These are phyloP conservation scores for Melanocharis versteri DNA, from an alignment of 2,113 vertebrate species.

Conservation along the genomic window DNA sequence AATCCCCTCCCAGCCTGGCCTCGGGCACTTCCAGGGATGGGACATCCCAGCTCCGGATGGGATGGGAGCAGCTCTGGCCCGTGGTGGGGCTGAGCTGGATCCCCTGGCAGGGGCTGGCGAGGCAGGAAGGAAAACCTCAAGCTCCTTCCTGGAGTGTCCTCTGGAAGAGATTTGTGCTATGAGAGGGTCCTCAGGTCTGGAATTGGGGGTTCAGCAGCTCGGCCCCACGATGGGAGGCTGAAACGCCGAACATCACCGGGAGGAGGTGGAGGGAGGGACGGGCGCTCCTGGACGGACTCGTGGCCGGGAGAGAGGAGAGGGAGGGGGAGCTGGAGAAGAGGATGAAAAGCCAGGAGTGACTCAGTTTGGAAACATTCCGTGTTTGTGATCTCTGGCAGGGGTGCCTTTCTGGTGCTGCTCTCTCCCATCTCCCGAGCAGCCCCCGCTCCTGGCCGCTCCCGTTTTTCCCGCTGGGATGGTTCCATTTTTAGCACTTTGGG, in stretches of 20 bases:
- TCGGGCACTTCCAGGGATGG: neutral
- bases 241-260: neutral
- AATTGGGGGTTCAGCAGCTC: neutral
- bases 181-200: rapidly evolving
- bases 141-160: neutral
- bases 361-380: neutral
- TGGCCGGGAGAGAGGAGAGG: neutral
- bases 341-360: neutral
- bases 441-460: neutral
- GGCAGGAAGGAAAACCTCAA: neutral
- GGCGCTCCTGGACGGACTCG: neutral
- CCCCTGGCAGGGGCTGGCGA: neutral
- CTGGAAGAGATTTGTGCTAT: rapidly evolving
- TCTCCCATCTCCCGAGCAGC: neutral
- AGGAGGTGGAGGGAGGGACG: neutral
- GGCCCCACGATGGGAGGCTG: neutral
- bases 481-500: neutral
- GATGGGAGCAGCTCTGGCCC: neutral
- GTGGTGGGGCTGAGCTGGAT: neutral
- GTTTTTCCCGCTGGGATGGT: neutral
- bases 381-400: neutral
- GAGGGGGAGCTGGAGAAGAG: neutral
- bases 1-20: neutral
- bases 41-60: neutral
- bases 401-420: neutral